Base-by-base conservation (phyloP, 92 coral and sea anemone species). In the Nematostella vectensis region DNA sequence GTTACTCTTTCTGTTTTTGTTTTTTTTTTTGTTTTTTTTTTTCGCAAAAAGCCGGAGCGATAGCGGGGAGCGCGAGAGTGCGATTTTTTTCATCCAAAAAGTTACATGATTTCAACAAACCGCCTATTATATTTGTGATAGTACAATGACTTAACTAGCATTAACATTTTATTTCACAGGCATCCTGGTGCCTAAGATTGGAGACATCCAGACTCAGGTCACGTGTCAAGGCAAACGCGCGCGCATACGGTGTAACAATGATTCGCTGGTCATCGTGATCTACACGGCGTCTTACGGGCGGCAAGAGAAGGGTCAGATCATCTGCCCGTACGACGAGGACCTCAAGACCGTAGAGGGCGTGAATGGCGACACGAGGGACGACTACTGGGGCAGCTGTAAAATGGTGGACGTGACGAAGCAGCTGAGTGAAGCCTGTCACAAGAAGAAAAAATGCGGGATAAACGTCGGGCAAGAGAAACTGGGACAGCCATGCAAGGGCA, bases 241-340 rank as follows among this genome's bases (percentile, higher is more conserved):
- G 25, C 54, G 47, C 11, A 44, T 72, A 26, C 20, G 54, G 13
- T 93, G 99, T 29, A 18, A 54, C 23, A 93, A 93, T 76, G 40
- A 74, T 1, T 81, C 96, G 1, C 69, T 62, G 61, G 88, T 70
- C 2, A 67, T 93, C 71, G 73, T 83, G 2, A 78, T 93, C 55
- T 54, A 55, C 55, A 9, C 59, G 9, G 99, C 95, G 11, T 11
- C 16, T 6, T 93, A 93, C 62, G 96, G 96, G 28, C 75, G 99
- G 3, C 3, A 3, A n/a, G 21, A 33, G 6, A 11, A 12, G 1
- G 85, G 95, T 15, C 25, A 24, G 25, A 49, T 54, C 3, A 13
- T 85, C 20, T 93, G 99, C 36, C 82, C 68, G 0, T 75, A 78
- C 29, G 27, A 30, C 3, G 20, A 27, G 0, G 24, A 8, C 1